A percentile compares a stretch with the other conserved stretches of the same genome.
Evolutionary conservation across 2,113 vertebrate species (phyloP).

Genomic region (Microtus richardsoni): DNA sequence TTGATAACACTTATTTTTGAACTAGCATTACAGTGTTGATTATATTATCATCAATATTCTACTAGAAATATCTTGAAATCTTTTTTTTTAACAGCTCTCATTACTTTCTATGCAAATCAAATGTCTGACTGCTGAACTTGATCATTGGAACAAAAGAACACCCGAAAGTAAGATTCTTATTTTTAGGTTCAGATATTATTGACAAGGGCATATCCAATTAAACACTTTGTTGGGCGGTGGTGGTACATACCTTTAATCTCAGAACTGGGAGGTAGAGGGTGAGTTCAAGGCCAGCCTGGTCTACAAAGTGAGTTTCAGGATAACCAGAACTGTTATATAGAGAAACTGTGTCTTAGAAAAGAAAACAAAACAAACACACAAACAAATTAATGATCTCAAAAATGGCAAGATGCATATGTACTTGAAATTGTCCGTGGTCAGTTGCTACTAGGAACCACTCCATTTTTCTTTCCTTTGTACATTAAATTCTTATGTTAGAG

Average conservation of each 20-base stretch:
- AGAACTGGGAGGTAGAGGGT: too few relatives aligned
- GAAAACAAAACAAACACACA: too few relatives aligned
- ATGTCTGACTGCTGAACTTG: conserved; percentile 75
- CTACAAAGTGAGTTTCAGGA: too few relatives aligned
- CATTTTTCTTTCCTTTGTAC: conserved; percentile 31
- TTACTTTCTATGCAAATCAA: conserved; percentile 76
- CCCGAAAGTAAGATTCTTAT: conserved; percentile 85
- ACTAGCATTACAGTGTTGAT: conserved; percentile 36
- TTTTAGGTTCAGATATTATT: conserved; percentile 44
- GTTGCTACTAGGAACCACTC: not conserved
- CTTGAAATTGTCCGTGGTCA: conserved; percentile 19
- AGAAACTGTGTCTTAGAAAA: too few relatives aligned
- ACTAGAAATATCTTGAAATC: conserved; percentile 57
- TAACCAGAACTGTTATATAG: too few relatives aligned
- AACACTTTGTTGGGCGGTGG: not conserved
- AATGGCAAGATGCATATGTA: conserved; percentile 48
- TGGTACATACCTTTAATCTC: too few relatives aligned
- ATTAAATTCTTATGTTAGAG: not conserved
- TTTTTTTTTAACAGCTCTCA: conserved; percentile 77
- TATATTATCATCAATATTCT: conserved; percentile 25
- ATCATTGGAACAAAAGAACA: conserved; percentile 76
- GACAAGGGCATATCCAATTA: conserved; percentile 42
- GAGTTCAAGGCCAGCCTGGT: too few relatives aligned
- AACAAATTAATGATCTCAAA: conserved; percentile 35
- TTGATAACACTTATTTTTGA: conserved; percentile 17